A percentile compares a stretch with the other conserved stretches of the same genome.
These are phyloP conservation scores for Vespertilio murinus DNA, from an alignment of 2,797 vertebrate genomes.

Conservation along the genomic window DNA sequence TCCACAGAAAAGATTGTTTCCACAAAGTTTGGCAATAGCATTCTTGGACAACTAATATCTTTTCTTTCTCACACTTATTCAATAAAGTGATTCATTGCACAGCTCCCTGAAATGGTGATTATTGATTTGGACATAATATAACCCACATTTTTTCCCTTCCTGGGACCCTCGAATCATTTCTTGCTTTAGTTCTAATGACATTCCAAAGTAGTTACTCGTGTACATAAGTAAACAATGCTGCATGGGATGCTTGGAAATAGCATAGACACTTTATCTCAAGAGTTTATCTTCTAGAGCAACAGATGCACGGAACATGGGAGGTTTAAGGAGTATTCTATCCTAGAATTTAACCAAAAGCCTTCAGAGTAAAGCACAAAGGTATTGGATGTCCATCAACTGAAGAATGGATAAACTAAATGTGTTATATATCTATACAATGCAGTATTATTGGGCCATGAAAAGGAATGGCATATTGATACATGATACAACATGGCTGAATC, in stretches of 20 bases:
- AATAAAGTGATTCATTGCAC: conserved; percentile 64
- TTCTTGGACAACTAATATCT: conserved; percentile 62
- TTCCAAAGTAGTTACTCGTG: conserved; percentile 3
- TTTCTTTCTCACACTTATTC: conserved; percentile 71
- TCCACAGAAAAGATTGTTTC: conserved; percentile 72
- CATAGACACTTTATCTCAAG: background rate
- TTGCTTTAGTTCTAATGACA: conserved; percentile 49
- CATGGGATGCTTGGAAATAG: background rate
- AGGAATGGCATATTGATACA: background rate
- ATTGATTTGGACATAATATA: conserved; percentile 53
- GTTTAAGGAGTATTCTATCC: background rate
- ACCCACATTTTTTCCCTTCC: background rate
- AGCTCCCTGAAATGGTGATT: conserved; percentile 45
- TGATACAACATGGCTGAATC: background rate
- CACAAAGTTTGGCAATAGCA: conserved; percentile 51
- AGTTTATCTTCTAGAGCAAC: conserved; percentile 3
- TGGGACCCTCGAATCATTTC: background rate
- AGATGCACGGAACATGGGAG: background rate
- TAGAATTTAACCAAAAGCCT: conserved; percentile 7
- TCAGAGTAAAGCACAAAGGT: background rate
- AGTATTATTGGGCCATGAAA: background rate
- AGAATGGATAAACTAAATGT: background rate
- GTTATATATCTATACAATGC: background rate
- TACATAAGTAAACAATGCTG: background rate
- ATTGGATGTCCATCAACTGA: background rate